These are phyloP conservation scores for Triplophysa dalaica DNA, from an alignment of 2,113 vertebrate species.

Conservation along the genomic window DNA sequence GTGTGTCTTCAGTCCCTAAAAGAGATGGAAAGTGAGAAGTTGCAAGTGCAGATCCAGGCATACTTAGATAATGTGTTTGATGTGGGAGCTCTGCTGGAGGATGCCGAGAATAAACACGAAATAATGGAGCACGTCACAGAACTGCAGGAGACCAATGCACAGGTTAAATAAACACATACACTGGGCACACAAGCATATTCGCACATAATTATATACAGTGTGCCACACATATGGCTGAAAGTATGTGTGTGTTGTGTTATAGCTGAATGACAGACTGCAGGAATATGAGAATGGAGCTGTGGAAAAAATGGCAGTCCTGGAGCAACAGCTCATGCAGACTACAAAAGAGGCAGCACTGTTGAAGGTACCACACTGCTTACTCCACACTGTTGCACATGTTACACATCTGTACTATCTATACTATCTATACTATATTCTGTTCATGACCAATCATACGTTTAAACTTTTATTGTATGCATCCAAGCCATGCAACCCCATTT, in stretches of 20 bases:
- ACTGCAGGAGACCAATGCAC: slow-evolving; percentile 80
- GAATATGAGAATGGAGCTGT: slow-evolving; percentile 81
- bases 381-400: not conserved
- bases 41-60: slow-evolving; percentile 96
- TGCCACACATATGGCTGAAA: not conserved
- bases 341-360: slow-evolving; percentile 85
- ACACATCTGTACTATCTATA: too few relatives aligned
- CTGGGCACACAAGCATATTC: not conserved
- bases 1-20: slow-evolving; percentile 78
- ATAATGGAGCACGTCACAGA: slow-evolving; percentile 89
- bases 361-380: slow-evolving; percentile 70
- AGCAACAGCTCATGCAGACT: slow-evolving; percentile 89
- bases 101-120: slow-evolving; percentile 87
- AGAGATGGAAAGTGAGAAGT: slow-evolving; percentile 90
- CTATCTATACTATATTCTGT: not conserved
- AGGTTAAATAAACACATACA: slow-evolving; percentile 70
- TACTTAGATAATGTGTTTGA: slow-evolving; percentile 97
- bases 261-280: slow-evolving; percentile 84
- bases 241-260: slow-evolving; percentile 29
- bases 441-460: too few relatives aligned
- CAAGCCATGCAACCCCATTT: too few relatives aligned
- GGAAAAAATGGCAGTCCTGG: slow-evolving; percentile 87
- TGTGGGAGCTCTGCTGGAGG: slow-evolving; percentile 89
- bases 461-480: too few relatives aligned
- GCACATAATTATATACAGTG: not conserved